Conservation (phyloP, 2,113 vertebrate species). For the Myodes glareolus region DNA sequence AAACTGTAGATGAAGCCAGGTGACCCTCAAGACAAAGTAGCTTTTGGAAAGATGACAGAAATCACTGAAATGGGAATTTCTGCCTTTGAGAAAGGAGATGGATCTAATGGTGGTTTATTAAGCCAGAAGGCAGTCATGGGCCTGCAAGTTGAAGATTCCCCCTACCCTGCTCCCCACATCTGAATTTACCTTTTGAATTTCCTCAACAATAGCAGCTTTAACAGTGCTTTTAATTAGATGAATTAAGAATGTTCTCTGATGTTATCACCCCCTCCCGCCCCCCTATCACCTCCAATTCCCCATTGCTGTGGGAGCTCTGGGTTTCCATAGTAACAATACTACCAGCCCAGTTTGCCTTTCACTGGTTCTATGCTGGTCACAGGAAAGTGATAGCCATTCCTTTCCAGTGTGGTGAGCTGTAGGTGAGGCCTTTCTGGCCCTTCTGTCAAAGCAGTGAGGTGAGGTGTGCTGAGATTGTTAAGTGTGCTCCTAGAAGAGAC, state of each 20-base stretch:
- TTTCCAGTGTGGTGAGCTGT: background rate
- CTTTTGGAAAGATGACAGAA: background rate
- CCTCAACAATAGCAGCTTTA: conserved; percentile 76
- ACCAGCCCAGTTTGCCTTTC: conserved; percentile 11
- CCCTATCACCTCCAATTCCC: conserved; percentile 77
- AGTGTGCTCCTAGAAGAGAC: background rate
- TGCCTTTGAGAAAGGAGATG: conserved; percentile 38
- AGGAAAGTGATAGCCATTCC: background rate
- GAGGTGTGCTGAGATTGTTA: background rate
- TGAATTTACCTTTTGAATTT: conserved; percentile 68
- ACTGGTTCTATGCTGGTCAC: conserved; percentile 53
- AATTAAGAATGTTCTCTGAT: conserved; percentile 80
- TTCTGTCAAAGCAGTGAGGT: background rate
- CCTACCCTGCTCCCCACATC: conserved; percentile 58
- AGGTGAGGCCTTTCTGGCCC: background rate
- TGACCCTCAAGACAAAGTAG: background rate
- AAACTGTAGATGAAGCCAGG: background rate
- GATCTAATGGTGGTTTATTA: conserved; percentile 45
- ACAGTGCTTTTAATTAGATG: conserved; percentile 77
- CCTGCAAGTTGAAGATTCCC: conserved; percentile 36
- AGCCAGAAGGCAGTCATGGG: background rate
- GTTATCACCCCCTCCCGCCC: conserved; percentile 63
- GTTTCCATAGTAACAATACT: conserved; percentile 83
- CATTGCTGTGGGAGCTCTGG: conserved; percentile 62
- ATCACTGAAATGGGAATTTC: background rate